Conservation (phyloP, 2,888 invertebrate genomes). For the Diaperis boleti region DNA sequence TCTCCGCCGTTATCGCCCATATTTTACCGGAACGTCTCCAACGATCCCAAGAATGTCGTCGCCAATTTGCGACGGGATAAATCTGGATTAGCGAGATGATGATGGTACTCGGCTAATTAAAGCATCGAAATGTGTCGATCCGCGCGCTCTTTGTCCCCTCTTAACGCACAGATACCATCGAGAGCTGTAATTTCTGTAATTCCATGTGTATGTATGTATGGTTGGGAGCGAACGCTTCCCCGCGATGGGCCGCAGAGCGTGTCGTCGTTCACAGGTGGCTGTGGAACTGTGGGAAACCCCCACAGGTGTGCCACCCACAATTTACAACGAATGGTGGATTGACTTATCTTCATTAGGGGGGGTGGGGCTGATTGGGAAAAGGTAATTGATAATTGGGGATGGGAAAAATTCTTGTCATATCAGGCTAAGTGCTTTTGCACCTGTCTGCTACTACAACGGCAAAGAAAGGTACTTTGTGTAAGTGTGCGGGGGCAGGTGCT, state of each 20-base stretch:
- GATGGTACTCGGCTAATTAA: slow-evolving; percentile 17
- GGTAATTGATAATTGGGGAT: slow-evolving; percentile 9
- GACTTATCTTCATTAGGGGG: slow-evolving; percentile 6
- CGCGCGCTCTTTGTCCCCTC: slow-evolving; percentile 17
- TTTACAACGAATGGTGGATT: slow-evolving; percentile 18
- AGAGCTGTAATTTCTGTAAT: slow-evolving; percentile 41
- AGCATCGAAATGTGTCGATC: slow-evolving; percentile 15
- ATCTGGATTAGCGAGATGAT: slow-evolving; percentile 17
- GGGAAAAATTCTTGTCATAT: not conserved
- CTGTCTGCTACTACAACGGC: not conserved
- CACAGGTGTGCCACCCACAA: slow-evolving; percentile 49
- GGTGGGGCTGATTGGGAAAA: slow-evolving; percentile 3
- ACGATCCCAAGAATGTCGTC: not conserved
- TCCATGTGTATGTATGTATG: slow-evolving; percentile 37
- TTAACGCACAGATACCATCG: slow-evolving; percentile 32
- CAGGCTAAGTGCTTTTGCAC: not conserved
- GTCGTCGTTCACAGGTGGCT: slow-evolving; percentile 44
- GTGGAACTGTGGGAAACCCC: slow-evolving; percentile 49
- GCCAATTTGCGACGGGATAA: slow-evolving; percentile 10
- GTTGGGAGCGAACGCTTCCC: slow-evolving; percentile 27
- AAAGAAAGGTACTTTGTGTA: too few relatives aligned
- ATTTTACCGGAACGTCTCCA: slow-evolving; percentile 22
- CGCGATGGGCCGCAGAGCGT: slow-evolving; percentile 38
- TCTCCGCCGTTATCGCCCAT: slow-evolving; percentile 42
- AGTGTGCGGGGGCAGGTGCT: too few relatives aligned